A percentile compares a stretch with the other conserved stretches of the same genome.
Conservation (phyloP, 1,140 invertebrate genomes). For the Apis dorsata region DNA sequence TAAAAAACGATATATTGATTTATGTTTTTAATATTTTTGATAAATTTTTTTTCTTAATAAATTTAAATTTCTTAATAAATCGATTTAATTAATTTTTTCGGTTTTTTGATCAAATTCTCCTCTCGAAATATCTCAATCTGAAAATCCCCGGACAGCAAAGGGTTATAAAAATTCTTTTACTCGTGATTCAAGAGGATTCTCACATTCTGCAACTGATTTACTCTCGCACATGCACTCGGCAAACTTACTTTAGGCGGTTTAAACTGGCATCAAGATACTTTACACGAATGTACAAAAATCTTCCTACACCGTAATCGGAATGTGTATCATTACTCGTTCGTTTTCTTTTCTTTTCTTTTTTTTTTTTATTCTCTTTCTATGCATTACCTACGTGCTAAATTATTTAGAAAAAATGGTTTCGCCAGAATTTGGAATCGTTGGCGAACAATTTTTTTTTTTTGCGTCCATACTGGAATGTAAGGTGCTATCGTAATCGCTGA, state of each 20-base stretch:
- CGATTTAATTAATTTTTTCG: no score
- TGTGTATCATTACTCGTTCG: conserved; percentile 39
- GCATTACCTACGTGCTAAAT: conserved; percentile 44
- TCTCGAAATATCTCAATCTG: neutral
- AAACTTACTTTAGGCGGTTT: conserved; percentile 57
- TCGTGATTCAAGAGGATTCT: conserved; percentile 16
- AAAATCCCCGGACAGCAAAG: conserved; percentile 1
- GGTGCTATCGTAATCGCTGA: conserved; percentile 1
- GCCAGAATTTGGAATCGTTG: conserved; percentile 29
- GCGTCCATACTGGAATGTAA: conserved; percentile 53
- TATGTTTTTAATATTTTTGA: no score
- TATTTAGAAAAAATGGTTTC: conserved; percentile 35
- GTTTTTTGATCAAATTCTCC: neutral
- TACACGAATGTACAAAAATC: conserved; percentile 74
- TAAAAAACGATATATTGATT: no score
- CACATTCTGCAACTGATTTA: conserved; percentile 30
- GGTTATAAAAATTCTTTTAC: neutral
- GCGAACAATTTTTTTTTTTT: neutral
- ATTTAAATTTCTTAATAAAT: no score
- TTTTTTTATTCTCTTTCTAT: neutral
- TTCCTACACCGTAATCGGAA: conserved; percentile 62
- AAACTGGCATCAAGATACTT: conserved; percentile 63
- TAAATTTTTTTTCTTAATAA: no score
- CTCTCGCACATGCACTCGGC: conserved; percentile 46
- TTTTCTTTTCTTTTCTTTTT: neutral